Conservation (phyloP, 2,797 vertebrate species). For the Dendrocincla tyrannina region DNA sequence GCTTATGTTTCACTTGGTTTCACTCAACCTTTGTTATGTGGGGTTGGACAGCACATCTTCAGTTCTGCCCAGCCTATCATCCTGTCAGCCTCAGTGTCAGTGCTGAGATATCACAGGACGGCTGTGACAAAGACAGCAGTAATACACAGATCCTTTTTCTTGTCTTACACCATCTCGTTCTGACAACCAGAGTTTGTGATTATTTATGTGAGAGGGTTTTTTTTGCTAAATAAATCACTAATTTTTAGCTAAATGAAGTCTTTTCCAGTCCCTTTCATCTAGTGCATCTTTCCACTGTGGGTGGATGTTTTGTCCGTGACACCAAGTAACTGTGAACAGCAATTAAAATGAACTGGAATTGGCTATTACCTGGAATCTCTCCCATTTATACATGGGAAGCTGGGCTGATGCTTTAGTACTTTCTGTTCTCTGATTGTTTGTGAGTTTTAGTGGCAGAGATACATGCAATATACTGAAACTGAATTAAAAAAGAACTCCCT, state of each 20-base stretch:
- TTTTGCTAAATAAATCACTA: background rate
- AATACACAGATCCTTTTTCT: background rate
- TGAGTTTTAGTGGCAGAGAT: background rate
- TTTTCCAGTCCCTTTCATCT: background rate
- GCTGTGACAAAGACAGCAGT: background rate
- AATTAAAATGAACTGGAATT: background rate
- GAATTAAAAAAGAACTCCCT: background rate
- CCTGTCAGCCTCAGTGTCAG: background rate
- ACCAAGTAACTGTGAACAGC: background rate
- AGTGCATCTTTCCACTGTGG: background rate
- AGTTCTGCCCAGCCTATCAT: background rate
- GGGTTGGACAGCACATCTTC: background rate
- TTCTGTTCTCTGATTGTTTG: background rate
- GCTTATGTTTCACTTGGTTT: background rate
- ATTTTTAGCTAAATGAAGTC: background rate
- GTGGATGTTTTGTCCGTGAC: background rate
- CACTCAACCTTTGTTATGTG: background rate
- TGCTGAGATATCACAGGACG: background rate
- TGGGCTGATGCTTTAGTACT: background rate
- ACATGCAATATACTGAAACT: background rate
- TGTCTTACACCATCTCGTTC: background rate
- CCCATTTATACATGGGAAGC: background rate
- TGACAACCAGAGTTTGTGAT: background rate
- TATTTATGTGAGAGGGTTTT: rapidly evolving
- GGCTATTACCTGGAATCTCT: background rate